Evolutionary conservation across 92 coral and sea anemone genomes (phyloP).

Genomic region (Palythoa grandiflora): DNA sequence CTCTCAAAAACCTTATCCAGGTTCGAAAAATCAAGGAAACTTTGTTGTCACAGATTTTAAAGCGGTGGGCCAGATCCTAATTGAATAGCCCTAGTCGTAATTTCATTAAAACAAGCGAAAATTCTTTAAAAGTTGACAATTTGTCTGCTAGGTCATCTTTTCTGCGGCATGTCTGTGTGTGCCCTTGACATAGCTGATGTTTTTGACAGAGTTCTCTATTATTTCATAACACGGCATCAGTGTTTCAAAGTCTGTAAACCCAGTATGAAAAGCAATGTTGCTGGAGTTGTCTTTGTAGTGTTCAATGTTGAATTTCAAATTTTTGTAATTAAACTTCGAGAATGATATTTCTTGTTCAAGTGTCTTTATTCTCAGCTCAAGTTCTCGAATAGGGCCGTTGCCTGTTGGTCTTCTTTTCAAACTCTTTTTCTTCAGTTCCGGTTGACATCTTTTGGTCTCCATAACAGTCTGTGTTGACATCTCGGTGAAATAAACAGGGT

Average conservation of each 20-base stretch:
- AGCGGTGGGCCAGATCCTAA: constrained; percentile 67
- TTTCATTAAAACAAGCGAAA: constrained; percentile 57
- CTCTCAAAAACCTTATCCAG: constrained; percentile 64
- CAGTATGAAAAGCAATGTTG: constrained; percentile 68
- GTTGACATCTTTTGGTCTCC: too few species aligned
- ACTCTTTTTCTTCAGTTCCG: too few species aligned
- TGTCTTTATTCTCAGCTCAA: constrained; percentile 8
- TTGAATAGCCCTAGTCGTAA: constrained; percentile 65
- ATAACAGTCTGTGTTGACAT: too few species aligned
- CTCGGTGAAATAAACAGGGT: too few species aligned
- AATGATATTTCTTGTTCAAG: constrained; percentile 19
- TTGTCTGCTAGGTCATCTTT: constrained; percentile 56
- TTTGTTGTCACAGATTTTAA: constrained; percentile 45
- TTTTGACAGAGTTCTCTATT: constrained; percentile 39
- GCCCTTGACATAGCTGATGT: constrained; percentile 58
- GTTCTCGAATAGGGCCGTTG: too few species aligned
- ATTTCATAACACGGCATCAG: constrained; percentile 61
- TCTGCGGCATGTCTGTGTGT: constrained; percentile 15
- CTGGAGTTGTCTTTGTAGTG: constrained; percentile 54
- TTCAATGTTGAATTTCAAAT: constrained; percentile 61
- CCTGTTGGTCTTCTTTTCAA: too few species aligned
- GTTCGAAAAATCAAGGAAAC: constrained; percentile 57
- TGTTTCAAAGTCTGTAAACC: constrained; percentile 70
- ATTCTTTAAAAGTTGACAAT: constrained; percentile 54
- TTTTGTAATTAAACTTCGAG: constrained; percentile 8